Evolutionary conservation across 2,797 vertebrate genomes (phyloP).

Genomic region (Amniataba percoides): DNA sequence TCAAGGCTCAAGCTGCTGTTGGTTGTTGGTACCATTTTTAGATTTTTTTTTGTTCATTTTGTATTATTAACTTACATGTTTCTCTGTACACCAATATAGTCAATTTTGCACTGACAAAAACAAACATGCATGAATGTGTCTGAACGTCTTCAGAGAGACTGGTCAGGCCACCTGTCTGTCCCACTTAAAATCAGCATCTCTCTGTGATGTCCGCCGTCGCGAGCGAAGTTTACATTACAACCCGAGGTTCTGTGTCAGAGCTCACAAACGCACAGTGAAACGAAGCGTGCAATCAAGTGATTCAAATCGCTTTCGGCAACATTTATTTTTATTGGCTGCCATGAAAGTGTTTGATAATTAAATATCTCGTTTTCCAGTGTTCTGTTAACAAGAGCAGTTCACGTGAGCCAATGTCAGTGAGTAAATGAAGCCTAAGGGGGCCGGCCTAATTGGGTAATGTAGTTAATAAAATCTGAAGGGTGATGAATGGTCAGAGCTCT

Average conservation of each 20-base stretch:
- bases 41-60: background rate
- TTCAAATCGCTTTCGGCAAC: conserved; percentile 58
- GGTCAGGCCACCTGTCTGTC: conserved; percentile 39
- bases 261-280: conserved; percentile 47
- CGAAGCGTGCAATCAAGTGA: conserved; percentile 46
- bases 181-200: conserved; percentile 50
- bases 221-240: conserved; percentile 21
- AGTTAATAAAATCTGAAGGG: conserved; percentile 85
- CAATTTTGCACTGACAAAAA: conserved; percentile 25
- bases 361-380: conserved; percentile 69
- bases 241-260: conserved; percentile 22
- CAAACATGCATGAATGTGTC: conserved; percentile 33
- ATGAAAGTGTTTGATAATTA: conserved; percentile 66
- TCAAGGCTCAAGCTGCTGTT: conserved; percentile 12
- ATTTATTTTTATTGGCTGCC: conserved; percentile 58
- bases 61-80: conserved; percentile 7
- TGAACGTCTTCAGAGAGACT: conserved; percentile 19
- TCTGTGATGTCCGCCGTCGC: background rate
- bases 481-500: conserved; percentile 82
- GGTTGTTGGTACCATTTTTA: conserved; percentile 23
- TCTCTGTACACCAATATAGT: conserved; percentile 3
- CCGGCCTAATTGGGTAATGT: conserved; percentile 82
- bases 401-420: conserved; percentile 72
- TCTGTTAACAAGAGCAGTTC: conserved; percentile 73
- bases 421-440: conserved; percentile 77